phyloP scores from a whole-genome alignment of 92 coral and sea anemone species.

The Phymanthus crucifer region DNA sequence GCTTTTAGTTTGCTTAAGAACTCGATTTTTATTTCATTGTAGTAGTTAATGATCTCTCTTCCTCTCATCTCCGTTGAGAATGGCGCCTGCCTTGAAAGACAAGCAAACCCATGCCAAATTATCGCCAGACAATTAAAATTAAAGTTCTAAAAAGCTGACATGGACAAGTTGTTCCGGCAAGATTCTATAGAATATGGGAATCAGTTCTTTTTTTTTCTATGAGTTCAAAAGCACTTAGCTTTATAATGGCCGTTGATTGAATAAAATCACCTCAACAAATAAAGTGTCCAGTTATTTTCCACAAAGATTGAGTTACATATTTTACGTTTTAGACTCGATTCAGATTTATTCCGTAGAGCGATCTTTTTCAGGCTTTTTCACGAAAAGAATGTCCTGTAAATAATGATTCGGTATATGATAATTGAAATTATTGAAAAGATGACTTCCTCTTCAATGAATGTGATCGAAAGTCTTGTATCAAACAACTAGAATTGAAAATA shows the following conservation, averaged over 20 bases:
- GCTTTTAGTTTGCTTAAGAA: conserved; percentile 24
- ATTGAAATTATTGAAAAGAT: too few relatives aligned
- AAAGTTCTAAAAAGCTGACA: background rate
- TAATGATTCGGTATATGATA: too few relatives aligned
- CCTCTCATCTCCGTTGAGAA: background rate
- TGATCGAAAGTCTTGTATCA: too few relatives aligned
- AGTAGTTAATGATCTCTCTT: background rate
- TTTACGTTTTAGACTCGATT: too few relatives aligned
- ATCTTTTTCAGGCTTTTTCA: too few relatives aligned
- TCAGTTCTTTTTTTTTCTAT: background rate
- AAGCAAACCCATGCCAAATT: background rate
- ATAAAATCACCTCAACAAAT: background rate
- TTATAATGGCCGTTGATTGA: background rate
- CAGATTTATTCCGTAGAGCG: too few relatives aligned
- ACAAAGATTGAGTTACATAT: too few relatives aligned
- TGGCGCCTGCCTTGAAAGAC: background rate
- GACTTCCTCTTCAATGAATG: too few relatives aligned
- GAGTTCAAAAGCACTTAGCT: conserved; percentile 8
- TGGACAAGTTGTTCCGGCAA: background rate
- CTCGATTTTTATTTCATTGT: background rate
- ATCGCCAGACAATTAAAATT: background rate
- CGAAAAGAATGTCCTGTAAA: too few relatives aligned
- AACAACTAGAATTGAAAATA: too few relatives aligned
- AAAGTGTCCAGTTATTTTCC: background rate
- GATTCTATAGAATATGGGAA: background rate